These are phyloP conservation scores for Caenorhabditis sp. DNA, from an alignment of 2,888 invertebrate genomes.

Conservation along the genomic window DNA sequence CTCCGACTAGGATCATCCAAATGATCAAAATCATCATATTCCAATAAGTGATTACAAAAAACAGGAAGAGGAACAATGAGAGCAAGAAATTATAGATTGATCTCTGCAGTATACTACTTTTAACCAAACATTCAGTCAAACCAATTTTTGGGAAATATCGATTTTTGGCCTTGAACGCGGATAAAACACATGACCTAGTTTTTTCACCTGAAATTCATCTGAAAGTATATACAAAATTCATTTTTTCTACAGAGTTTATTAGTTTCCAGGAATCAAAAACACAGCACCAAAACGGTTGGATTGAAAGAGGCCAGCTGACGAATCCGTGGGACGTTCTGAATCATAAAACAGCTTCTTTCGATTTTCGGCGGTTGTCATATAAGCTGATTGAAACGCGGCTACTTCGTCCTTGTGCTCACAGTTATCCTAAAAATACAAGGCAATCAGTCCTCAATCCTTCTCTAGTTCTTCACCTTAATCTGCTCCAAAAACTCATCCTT, in stretches of 20 bases:
- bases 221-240: slow-evolving; percentile 2
- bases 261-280: slow-evolving; percentile 48
- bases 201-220: slow-evolving; percentile 17
- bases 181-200: no score
- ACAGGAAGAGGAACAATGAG: not conserved
- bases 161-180: no score
- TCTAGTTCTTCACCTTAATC: not conserved
- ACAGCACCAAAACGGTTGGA: slow-evolving; percentile 62
- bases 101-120: not conserved
- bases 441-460: not conserved
- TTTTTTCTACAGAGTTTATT: not conserved
- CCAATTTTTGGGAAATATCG: no score
- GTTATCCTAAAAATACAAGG: slow-evolving; percentile 13
- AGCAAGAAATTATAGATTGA: not conserved
- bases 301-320: slow-evolving; percentile 51
- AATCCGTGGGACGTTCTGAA: slow-evolving; percentile 49
- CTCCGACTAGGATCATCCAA: slow-evolving; percentile 11
- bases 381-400: not conserved
- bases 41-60: not conserved
- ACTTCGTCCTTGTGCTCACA: slow-evolving; percentile 6
- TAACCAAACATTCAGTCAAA: no score
- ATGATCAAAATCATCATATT: not conserved
- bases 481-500: slow-evolving; percentile 45
- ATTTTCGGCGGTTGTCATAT: slow-evolving; percentile 37
- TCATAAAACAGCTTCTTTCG: slow-evolving; percentile 53